Evolutionary conservation across 2,888 invertebrate genomes (phyloP), one percentile per base, ranked within the genome.

Genomic region (Brachycybe producta): DNA sequence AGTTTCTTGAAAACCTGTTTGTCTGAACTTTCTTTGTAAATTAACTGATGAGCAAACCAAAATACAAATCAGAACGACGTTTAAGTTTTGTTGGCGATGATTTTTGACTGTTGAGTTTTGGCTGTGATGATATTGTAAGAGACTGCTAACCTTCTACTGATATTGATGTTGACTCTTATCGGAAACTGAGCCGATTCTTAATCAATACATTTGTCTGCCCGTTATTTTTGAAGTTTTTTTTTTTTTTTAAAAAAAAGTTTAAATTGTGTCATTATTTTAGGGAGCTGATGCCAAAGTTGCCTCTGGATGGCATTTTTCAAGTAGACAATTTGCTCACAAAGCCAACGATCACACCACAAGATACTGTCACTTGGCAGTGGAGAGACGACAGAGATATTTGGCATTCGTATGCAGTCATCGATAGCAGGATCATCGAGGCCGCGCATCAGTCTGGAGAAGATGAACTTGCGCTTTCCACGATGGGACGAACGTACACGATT

Each of bases 351-450:
- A 45, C 42, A 11, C 54, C 44, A 5, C 76, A 79, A 62, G 82
- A 86, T 64, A 78, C 82, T 52, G 84, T 91, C 2, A 79, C 84
- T 57, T 97, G 97, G 97, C 92, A 94, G 68, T 97, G 95, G 95
- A 76, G 88, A 48, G 95, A 95, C 66, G 94, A 95, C 68, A 77
- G 90, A 62, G 90, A 85, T 61, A 70, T 73, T 53, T 91, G 71
- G 88, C 91, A 91, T 65, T 82, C 88, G 5, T 97, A 95, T 69
- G 85, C 88, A 36, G 79, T 83, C 58, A 85, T 91, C 52, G 95
- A 95, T 71, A 87, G 88, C 58, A 79, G 88, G 57, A 87, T 92
- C 58, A 82, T 97, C 55, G 95, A 97, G 74, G 75, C 88, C 54
- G 92, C 94, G 24, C 88, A 88, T 67, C 79, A 85, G 64, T 83